These are phyloP conservation scores for Oscheius onirici DNA, from an alignment of 2,888 invertebrate genomes.

Conservation along the genomic window DNA sequence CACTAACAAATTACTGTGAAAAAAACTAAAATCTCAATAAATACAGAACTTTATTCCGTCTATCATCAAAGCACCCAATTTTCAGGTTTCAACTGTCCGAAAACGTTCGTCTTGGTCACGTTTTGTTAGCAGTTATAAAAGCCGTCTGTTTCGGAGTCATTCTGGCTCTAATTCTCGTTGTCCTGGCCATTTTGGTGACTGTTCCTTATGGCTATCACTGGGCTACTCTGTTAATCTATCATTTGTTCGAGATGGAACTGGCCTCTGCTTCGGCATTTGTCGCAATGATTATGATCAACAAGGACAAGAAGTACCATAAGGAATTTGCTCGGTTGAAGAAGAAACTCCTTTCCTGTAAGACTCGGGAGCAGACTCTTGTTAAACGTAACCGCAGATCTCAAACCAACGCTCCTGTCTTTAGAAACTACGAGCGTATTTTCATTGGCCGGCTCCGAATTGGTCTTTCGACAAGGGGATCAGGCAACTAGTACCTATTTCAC, in stretches of 20 bases:
- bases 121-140: neutral
- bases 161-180: neutral
- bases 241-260: constrained; percentile 11
- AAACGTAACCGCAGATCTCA: neutral
- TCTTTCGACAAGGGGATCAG: constrained; percentile 12
- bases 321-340: constrained; percentile 9
- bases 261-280: constrained; percentile 8
- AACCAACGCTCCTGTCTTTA: neutral
- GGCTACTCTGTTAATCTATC: neutral
- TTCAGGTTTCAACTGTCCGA: constrained; percentile 33
- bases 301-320: neutral
- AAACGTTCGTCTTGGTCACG: constrained; percentile 21
- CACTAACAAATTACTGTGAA: no score
- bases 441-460: constrained; percentile 6
- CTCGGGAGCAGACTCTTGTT: neutral
- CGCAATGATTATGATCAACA: constrained; percentile 2
- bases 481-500: constrained; percentile 6
- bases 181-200: neutral
- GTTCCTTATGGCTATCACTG: neutral
- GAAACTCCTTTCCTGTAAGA: neutral
- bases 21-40: no score
- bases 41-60: no score
- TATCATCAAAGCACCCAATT: no score
- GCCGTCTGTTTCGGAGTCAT: constrained; percentile 16
- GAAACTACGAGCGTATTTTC: constrained; percentile 15